Evolutionary conservation across 2,113 vertebrate species (phyloP), one percentile per base, ranked within the genome.

Genomic region (Mirounga angustirostris): DNA sequence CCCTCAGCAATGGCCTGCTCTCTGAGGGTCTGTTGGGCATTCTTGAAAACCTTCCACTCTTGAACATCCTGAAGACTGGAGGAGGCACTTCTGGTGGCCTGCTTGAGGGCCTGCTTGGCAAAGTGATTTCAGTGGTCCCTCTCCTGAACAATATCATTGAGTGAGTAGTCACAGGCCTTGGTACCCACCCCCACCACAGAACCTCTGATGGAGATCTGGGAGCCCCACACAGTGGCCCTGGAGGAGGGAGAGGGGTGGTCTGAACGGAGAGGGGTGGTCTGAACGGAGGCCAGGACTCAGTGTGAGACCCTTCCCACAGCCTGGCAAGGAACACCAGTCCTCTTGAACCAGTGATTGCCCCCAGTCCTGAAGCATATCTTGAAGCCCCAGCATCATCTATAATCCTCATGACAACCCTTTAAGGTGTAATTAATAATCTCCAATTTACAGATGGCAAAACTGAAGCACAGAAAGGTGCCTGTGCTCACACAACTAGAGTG

Each of bases 131-230:
- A 28, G 15, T 40, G 21, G 18, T 89, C 36, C 56, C 95, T 28
- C 0, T 92, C 14, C 52, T 97, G 84, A 87, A 79, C 28, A 54
- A 28, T 92, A 76, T 98, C 46, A 4, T 96, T 46, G 94, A 96
- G 98, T 98, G 58, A 98, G 98, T 97, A 83, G 7, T 7, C 36
- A 43, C n/a, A 33, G 30, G 2, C 7, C 30, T 69, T n/a, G 18
- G 28, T 58, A 33, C 36, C 69, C 46, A n/a, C n/a, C 19, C 43
- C 58, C 40, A n/a, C n/a, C 19, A 59, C 61, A 80, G 21, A 82
- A 56, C 24, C 18, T 40, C 33, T 22, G 0, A 0, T 58, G 83
- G 73, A 58, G 21, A 52, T n/a, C 33, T 65, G 16, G 5, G 19
- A 21, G 26, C 40, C 81, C 36, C 14, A 82, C n/a, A 21, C 33